phyloP scores from a whole-genome alignment of 2,113 vertebrate genomes.

The Meleagris gallopavo region DNA sequence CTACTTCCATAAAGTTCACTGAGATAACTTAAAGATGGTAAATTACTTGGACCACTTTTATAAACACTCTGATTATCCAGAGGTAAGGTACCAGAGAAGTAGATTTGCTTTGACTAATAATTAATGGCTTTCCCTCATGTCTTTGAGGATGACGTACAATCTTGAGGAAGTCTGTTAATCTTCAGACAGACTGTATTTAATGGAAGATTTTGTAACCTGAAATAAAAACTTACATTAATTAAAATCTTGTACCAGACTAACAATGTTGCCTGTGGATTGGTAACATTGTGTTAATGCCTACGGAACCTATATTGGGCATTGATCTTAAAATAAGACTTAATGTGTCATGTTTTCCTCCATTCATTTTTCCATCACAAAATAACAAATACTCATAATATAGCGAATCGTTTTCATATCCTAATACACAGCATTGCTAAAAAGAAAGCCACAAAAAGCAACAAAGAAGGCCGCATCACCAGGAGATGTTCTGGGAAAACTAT shows the following conservation, averaged over 20 bases:
- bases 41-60: neutral
- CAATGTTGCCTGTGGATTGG: neutral
- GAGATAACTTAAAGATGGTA: neutral
- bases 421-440: neutral
- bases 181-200: neutral
- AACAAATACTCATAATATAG: neutral
- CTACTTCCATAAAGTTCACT: neutral
- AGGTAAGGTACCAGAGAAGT: neutral
- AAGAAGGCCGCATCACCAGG: neutral
- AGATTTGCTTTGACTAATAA: neutral
- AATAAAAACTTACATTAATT: neutral
- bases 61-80: neutral
- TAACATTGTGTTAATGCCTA: neutral
- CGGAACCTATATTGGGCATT: neutral
- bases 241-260: neutral
- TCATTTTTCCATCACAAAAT: neutral
- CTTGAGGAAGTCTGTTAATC: neutral
- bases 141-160: neutral
- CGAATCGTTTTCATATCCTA: constrained; percentile 3
- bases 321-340: neutral
- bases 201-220: neutral
- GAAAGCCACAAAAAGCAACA: neutral
- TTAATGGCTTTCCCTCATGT: neutral
- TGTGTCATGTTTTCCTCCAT: neutral
- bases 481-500: neutral